Base-by-base conservation (phyloP, 2,888 invertebrate species). In the Thyatira batis region DNA sequence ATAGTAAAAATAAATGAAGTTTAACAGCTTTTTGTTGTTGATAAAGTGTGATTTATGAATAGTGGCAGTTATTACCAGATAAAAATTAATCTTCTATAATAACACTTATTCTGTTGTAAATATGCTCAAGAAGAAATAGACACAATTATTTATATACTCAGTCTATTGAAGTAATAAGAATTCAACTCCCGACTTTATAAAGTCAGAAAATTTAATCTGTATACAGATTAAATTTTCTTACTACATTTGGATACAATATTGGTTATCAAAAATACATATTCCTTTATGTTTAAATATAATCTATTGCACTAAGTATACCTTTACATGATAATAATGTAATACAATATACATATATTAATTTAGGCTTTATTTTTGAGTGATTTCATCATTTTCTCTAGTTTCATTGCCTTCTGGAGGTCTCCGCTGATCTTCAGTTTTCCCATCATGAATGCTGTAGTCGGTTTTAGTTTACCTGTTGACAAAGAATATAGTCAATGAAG, bases 371-470 rank as follows among this genome's bases (percentile, higher is more conserved):
- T 93, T 75, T 96, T 96, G n/a, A 97, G 90, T 27, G 95, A 94
- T 48, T 93, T 93, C 96, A 98, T 96, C 61, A 98, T 93, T 79
- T 96, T 97, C 80, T 99, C 98, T 57, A 99, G 90, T 81, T 98
- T 98, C 95, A 99, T 96, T 0, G 99, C 99, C 80, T 98, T 97
- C 71, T 96, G 96, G 72, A 99, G 92, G 79, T 98, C 97, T 0
- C 99, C 99, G 62, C 93, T 93, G 66, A 99, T 97, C 90, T 98
- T 98, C 69, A 99, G 89, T 87, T 98, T 98, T 51, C 99, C 99
- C 79, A 95, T 95, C 98, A 99, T 98, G 86, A 98, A 98, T 0
- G 99, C 99, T 1, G 95, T 94, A 0, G 98, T 95, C 1, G 99
- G 96, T 78, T 98, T 98, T 66, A 98, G 76, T 89, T 98, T 96